Base-by-base conservation (phyloP, 2,888 invertebrate species). In the Augochlorella aurata region DNA sequence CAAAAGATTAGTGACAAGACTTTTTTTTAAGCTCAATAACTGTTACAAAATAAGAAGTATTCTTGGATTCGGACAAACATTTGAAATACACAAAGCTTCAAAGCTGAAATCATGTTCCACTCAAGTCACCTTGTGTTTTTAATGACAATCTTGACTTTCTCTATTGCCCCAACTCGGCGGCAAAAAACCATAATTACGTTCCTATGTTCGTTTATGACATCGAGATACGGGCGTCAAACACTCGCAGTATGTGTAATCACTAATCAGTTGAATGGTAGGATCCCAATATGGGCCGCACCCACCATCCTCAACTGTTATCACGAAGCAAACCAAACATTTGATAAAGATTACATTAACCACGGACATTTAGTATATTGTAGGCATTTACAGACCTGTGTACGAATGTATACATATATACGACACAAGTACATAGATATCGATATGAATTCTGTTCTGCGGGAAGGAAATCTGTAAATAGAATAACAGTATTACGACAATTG, bases 241-340 rank as follows among this genome's bases (percentile, higher is more conserved):
- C n/a, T 7, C 7, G 8, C 4, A 24, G 14, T 47, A 44, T 5
- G 10, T 16, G 29, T 61, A 74, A 74, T 75, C 71, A 5, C 24
- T 16, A 44, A 63, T 38, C 38, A 38, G 38, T 38, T 38, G 38
- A 79, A 66, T 47, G 44, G 18, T 61, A 75, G 16, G 21, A 29
- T 74, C 54, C 49, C 52, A 54, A 49, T 44, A 70, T 12, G 18
- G 61, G 70, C 84, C 78, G 80, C 80, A 77, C 82, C 80, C 72
- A 58, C 66, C 16, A 16, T 45, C 38, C 18, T 72, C 45, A 65
- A 45, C 47, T 44, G 47, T 67, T 85, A 82, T 83, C 80, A 47
- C 47, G 68, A 77, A 79, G 70, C 38, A 73, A 76, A 78, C 77
- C 54, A 45, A 50, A 74, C 61, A 21, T 49, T 67, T 73, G 77